Base-by-base conservation (phyloP, 1,140 invertebrate species). In the Pogonomyrmex barbatus region DNA sequence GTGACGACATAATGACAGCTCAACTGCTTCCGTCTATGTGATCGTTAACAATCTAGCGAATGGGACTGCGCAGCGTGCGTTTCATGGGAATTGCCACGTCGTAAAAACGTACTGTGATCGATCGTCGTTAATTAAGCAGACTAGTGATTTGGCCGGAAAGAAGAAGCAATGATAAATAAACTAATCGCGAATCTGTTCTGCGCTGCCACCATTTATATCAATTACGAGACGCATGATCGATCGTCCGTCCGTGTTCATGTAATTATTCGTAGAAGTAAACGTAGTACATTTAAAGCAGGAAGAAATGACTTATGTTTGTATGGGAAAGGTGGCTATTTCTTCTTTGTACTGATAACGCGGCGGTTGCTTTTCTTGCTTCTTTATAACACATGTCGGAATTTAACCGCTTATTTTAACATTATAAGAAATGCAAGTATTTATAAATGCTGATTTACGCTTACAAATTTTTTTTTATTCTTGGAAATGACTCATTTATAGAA, bases 221-320 rank as follows among this genome's bases (percentile, higher is more conserved):
- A 83, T 83, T 75, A 83, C 4, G 17, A 30, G 10, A 71, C 67
- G 17, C n/a, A 39, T 75, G 68, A 83, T 83, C 45, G 56, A 83
- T 73, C 56, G 47, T 36, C 75, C 56, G 56, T 79, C 62, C 62
- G 4, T 70, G 47, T 68, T 70, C 63, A 39, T 24, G 50, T 81
- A 70, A 56, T 81, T 70, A 70, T 50, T 58, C 52, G 52, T 17
- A 30, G 52, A 73, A 82, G 60, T 9, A 73, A 4, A 36, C 52
- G 17, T 79, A 12, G 1, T 52, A 24, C 17, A 10, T 39, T 68
- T 30, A 45, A 68, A 52, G 4, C 14, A 6, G 12, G 8, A 14
- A 39, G 54, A 62, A 75, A 62, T 50, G 6, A 60, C 14, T 83
- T 60, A 82, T 63, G n/a, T 60, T 58, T 14, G 39, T 24, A 24